phyloP scores from a whole-genome alignment of 2,888 invertebrate species.

The Pandemis heparana region DNA sequence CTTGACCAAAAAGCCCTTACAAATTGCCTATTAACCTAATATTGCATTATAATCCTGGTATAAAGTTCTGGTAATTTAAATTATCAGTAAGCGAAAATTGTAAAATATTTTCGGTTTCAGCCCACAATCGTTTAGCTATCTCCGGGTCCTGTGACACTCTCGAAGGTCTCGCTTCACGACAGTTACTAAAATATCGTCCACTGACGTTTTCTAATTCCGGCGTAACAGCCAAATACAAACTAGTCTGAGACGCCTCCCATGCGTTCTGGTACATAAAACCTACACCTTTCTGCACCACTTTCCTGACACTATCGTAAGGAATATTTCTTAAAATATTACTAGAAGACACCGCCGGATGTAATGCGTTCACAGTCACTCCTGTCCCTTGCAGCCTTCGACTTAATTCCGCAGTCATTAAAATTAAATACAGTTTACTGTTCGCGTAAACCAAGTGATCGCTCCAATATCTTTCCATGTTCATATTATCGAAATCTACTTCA shows the following conservation, averaged over 20 bases:
- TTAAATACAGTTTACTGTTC: conserved; percentile 87
- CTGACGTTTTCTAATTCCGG: conserved; percentile 86
- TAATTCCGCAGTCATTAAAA: conserved; percentile 88
- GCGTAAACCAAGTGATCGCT: conserved; percentile 79
- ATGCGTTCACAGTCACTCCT: conserved; percentile 88
- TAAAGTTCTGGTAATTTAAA: not conserved
- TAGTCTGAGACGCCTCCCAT: conserved; percentile 88
- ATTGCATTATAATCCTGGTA: not conserved
- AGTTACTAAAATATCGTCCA: conserved; percentile 89
- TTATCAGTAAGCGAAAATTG: conserved; percentile 57
- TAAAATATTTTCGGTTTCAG: conserved; percentile 86
- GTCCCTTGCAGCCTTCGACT: conserved; percentile 84
- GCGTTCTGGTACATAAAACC: conserved; percentile 84
- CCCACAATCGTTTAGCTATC: conserved; percentile 87
- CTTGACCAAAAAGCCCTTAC: not conserved
- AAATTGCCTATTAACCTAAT: not conserved
- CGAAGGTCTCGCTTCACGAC: conserved; percentile 79
- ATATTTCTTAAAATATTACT: conserved; percentile 88
- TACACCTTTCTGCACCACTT: conserved; percentile 58
- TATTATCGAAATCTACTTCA: conserved; percentile 75
- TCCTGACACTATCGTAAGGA: conserved; percentile 68
- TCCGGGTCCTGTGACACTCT: conserved; percentile 81
- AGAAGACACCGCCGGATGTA: conserved; percentile 90
- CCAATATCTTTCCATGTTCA: conserved; percentile 83
- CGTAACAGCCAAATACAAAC: conserved; percentile 83